Evolutionary conservation across 2,888 invertebrate species (phyloP), one percentile per base, ranked within the genome.

Genomic region (Cenopis cana): DNA sequence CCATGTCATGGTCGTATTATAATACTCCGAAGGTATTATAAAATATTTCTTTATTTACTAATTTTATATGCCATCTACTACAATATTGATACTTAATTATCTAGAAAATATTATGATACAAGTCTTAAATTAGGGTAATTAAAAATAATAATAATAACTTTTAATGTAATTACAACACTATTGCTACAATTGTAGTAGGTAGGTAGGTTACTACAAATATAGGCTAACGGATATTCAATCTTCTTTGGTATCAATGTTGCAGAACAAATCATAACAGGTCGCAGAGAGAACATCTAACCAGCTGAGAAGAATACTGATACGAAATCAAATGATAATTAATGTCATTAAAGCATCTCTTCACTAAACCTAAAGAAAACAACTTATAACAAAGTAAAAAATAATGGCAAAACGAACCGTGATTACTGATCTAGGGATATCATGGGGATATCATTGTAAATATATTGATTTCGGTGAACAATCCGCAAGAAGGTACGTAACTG

Each of bases 181-280:
- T 78, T 83, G 80, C 83, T 80, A 84, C 76, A 79, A 81, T 77
- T 77, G 84, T 78, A 86, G 85, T 78, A 83, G 79, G 74, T 78
- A 83, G 79, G 74, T 78, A 79, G 76, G 76, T 81, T 70, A 81
- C 85, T 82, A 82, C 85, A 82, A 82, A 80, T 82, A 83, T 81
- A 88, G 85, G 81, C 87, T 88, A 86, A 82, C 87, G 90, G 93
- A 92, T 92, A 92, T 91, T 93, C 92, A 89, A 92, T 88, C 87
- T 88, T 93, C 93, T 93, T 93, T 93, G 93, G 93, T 93, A 93
- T 93, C 85, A 91, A 88, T 88, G 87, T 89, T 89, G 89, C 84
- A 89, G 85, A 89, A 87, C 83, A 85, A 84, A 87, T 85, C 80
- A 82, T 83, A 79, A 74, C 76, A 82, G 81, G 81, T 84, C 82